phyloP scores from a whole-genome alignment of 2,113 vertebrate species.

The Dendrocopos noguchii region DNA sequence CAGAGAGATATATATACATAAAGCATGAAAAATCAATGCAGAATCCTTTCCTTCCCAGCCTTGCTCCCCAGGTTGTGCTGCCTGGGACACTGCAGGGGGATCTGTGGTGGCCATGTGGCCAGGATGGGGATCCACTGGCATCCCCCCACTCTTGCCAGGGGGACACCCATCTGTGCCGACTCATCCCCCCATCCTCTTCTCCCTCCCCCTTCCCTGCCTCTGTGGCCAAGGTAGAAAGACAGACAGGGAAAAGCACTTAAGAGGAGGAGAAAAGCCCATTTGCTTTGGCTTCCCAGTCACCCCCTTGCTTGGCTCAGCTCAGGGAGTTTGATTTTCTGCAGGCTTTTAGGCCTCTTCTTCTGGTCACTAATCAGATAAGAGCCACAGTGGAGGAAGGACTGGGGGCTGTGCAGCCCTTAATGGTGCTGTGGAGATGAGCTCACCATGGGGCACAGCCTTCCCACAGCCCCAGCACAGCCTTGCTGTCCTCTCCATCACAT shows the following conservation, averaged over 20 bases:
- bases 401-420: background rate
- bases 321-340: constrained; percentile 69
- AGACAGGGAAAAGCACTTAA: background rate
- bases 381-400: background rate
- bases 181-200: fast-evolving
- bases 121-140: background rate
- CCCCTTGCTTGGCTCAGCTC: background rate
- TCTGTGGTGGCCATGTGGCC: fast-evolving
- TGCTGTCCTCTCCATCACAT: background rate
- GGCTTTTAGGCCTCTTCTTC: constrained; percentile 40
- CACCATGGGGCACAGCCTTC: fast-evolving
- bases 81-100: background rate
- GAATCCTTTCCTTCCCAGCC: background rate
- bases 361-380: constrained; percentile 66
- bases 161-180: fast-evolving
- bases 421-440: background rate
- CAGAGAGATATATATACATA: background rate
- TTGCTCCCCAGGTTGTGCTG: fast-evolving
- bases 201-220: background rate
- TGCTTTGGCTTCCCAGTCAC: background rate
- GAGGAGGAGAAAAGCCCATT: constrained; percentile 36
- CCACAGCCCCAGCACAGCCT: background rate
- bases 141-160: fast-evolving
- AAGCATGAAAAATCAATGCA: background rate
- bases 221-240: background rate